A percentile compares a stretch with the other conserved stretches of the same genome.
Evolutionary conservation across 1,140 invertebrate species (phyloP).

Genomic region (Macrobrachium rosenbergii): DNA sequence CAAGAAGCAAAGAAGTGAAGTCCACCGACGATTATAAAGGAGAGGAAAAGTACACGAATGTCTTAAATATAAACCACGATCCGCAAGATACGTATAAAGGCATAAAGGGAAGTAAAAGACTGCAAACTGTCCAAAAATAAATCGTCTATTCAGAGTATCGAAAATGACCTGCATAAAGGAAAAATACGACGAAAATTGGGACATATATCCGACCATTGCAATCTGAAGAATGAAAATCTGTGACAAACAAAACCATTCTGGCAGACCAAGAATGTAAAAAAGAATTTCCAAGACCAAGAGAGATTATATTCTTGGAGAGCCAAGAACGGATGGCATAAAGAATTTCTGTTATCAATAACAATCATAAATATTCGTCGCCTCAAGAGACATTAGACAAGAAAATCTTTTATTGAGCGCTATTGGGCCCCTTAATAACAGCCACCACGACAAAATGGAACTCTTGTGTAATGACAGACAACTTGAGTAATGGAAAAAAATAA

Average conservation of each 20-base stretch:
- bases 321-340: neutral
- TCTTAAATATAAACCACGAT: too few species aligned
- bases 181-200: too few species aligned
- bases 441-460: conserved; percentile 42
- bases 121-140: too few species aligned
- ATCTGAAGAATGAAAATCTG: too few species aligned
- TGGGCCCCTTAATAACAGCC: conserved; percentile 23
- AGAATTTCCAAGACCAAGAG: too few species aligned
- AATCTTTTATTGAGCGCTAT: conserved; percentile 46
- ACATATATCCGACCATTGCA: too few species aligned
- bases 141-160: too few species aligned
- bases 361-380: conserved; percentile 14
- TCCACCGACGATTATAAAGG: neutral
- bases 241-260: too few species aligned
- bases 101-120: too few species aligned
- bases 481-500: conserved; percentile 37
- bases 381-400: conserved; percentile 21
- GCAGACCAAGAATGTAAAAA: too few species aligned
- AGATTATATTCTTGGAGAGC: neutral
- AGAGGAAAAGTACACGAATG: neutral
- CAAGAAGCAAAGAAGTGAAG: neutral
- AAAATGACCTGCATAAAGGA: too few species aligned
- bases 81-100: too few species aligned
- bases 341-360: conserved; percentile 15
- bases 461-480: conserved; percentile 22